A percentile compares a stretch with the other conserved stretches of the same genome.
Conservation (phyloP, 2,113 vertebrate genomes). For the Prinia subflava region DNA sequence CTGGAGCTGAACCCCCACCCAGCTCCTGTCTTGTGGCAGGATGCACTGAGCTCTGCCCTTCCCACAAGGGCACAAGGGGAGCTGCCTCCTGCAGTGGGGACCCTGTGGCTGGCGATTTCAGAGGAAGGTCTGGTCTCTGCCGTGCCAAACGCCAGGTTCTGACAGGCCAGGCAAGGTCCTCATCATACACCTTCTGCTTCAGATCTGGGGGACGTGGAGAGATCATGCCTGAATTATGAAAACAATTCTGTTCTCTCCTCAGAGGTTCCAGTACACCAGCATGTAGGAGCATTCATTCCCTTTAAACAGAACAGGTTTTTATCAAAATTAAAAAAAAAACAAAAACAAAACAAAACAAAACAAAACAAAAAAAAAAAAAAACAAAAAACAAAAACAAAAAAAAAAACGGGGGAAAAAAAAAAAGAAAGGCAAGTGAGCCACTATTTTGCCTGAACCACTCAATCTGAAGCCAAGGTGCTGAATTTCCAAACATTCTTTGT, state of each 20-base stretch:
- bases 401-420: not conserved
- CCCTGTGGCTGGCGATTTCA: not conserved
- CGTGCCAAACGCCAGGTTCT: not conserved
- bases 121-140: not conserved
- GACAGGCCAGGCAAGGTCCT: not conserved
- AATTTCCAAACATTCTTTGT: not conserved
- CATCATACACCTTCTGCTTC: not conserved
- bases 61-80: fast-evolving
- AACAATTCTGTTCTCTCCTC: not conserved
- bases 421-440: not conserved
- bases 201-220: not conserved
- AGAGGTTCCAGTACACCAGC: not conserved
- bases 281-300: fast-evolving
- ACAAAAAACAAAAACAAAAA: no score
- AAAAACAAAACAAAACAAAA: no score
- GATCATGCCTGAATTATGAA: not conserved
- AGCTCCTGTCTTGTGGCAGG: not conserved
- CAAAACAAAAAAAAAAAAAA: no score
- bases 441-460: not conserved
- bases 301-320: not conserved
- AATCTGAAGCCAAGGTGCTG: not conserved
- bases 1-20: not conserved
- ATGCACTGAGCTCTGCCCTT: not conserved
- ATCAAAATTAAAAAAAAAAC: not conserved
- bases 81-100: not conserved